Evolutionary conservation across 2,113 vertebrate species (phyloP).

Genomic region (human (Homo sapiens)): DNA sequence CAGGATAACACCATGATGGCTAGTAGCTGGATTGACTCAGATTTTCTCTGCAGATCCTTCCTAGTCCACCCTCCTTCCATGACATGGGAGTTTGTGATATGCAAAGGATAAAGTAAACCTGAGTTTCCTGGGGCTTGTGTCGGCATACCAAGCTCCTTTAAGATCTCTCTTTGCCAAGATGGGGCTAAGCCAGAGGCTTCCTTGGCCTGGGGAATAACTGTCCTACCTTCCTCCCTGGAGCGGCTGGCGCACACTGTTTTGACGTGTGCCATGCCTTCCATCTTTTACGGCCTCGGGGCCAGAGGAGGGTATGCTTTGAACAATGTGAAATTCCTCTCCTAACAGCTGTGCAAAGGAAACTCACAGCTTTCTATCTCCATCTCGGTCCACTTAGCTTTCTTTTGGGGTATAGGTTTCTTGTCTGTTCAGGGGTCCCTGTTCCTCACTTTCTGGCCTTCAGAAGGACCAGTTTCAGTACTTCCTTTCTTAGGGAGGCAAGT

Average conservation of each 20-base stretch:
- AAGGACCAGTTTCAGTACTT: not conserved
- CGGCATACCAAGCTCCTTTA: not conserved
- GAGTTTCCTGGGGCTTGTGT: constrained; percentile 5
- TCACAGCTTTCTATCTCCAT: not conserved
- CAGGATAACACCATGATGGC: not conserved
- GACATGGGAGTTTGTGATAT: not conserved
- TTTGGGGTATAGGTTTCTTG: not conserved
- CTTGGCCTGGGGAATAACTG: not conserved
- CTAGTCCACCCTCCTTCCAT: not conserved
- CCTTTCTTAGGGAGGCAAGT: not conserved
- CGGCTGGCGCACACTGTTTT: not conserved
- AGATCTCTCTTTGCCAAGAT: constrained; percentile 62
- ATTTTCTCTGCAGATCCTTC: not conserved
- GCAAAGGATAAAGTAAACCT: not conserved
- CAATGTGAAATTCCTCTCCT: constrained; percentile 15
- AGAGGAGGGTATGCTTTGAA: not conserved
- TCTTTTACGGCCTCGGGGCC: not conserved
- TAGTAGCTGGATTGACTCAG: not conserved
- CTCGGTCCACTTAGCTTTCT: not conserved
- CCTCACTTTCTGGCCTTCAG: not conserved
- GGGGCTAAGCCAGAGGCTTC: not conserved
- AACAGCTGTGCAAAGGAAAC: not conserved
- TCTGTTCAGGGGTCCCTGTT: not conserved
- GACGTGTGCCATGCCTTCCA: constrained; percentile 50
- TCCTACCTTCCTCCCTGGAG: not conserved